phyloP scores from a whole-genome alignment of 2,888 invertebrate species.

The Geotrupes spiniger region DNA sequence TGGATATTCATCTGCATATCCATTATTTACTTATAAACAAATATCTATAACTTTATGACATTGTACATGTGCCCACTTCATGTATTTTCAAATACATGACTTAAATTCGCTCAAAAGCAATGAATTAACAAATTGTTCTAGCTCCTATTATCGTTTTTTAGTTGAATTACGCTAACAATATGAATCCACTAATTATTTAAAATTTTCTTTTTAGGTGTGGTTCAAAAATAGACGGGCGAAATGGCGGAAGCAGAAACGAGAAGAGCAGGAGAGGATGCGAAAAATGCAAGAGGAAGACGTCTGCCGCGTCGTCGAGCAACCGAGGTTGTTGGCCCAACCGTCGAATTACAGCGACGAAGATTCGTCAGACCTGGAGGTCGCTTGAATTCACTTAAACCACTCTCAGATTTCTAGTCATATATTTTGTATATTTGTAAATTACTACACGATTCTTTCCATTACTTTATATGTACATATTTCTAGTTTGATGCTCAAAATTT shows the following conservation, averaged over 20 bases:
- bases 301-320: conserved; percentile 45
- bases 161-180: neutral
- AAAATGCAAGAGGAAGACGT: conserved; percentile 78
- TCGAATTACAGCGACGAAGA: conserved; percentile 62
- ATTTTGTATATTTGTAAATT: conserved; percentile 20
- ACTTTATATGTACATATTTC: neutral
- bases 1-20: too few relatives aligned
- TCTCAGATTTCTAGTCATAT: conserved; percentile 12
- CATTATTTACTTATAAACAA: too few relatives aligned
- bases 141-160: neutral
- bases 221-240: conserved; percentile 95
- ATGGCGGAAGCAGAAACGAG: conserved; percentile 94
- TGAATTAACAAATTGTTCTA: too few relatives aligned
- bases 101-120: too few relatives aligned
- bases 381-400: conserved; percentile 50
- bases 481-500: neutral
- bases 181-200: neutral
- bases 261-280: conserved; percentile 77
- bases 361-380: conserved; percentile 79
- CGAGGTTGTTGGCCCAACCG: conserved; percentile 31
- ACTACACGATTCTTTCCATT: neutral
- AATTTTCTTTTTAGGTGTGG: conserved; percentile 74
- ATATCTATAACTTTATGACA: too few relatives aligned
- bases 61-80: too few relatives aligned
- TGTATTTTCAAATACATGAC: too few relatives aligned